A percentile compares a stretch with the other conserved stretches of the same genome.
Evolutionary conservation across 53 echinoderm and acorn worm genomes (phyloP).

Genomic region (Zoroaster sp.): DNA sequence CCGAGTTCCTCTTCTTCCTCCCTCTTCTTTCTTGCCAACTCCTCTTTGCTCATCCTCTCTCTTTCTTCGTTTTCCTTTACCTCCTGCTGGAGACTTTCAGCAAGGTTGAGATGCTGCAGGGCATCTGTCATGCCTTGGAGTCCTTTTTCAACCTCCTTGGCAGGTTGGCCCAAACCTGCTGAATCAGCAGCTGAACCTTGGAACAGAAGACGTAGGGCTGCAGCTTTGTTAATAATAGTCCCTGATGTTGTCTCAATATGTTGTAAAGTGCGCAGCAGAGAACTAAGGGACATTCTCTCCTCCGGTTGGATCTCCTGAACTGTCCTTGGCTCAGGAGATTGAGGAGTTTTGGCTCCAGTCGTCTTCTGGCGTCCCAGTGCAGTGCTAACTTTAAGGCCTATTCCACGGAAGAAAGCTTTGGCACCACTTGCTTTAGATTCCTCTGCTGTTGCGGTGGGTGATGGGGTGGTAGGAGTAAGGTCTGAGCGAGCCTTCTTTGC

Average conservation of each 20-base stretch:
- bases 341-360: conserved; percentile 7
- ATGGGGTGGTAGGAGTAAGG: background rate
- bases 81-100: conserved; percentile 13
- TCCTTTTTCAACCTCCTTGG: conserved; percentile 17
- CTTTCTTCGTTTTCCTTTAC: conserved; percentile 16
- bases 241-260: conserved; percentile 18
- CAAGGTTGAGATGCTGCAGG: conserved; percentile 25
- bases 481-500: conserved; percentile 36
- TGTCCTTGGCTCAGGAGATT: conserved; percentile 23
- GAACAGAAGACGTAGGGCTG: conserved; percentile 36
- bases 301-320: conserved; percentile 2
- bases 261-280: conserved; percentile 32
- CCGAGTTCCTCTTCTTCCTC: conserved; percentile 3
- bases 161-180: conserved; percentile 22
- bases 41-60: conserved; percentile 10
- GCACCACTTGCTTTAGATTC: conserved; percentile 29
- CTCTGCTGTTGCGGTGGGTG: conserved; percentile 2
- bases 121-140: conserved; percentile 1
- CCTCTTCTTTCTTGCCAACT: background rate
- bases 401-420: conserved; percentile 37
- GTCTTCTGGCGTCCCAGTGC: conserved; percentile 30
- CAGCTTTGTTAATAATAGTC: conserved; percentile 35
- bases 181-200: conserved; percentile 26
- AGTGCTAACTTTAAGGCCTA: background rate
- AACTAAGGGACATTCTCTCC: conserved; percentile 28